Evolutionary conservation across 2,113 vertebrate species (phyloP).

Genomic region (Galeopterus variegatus): DNA sequence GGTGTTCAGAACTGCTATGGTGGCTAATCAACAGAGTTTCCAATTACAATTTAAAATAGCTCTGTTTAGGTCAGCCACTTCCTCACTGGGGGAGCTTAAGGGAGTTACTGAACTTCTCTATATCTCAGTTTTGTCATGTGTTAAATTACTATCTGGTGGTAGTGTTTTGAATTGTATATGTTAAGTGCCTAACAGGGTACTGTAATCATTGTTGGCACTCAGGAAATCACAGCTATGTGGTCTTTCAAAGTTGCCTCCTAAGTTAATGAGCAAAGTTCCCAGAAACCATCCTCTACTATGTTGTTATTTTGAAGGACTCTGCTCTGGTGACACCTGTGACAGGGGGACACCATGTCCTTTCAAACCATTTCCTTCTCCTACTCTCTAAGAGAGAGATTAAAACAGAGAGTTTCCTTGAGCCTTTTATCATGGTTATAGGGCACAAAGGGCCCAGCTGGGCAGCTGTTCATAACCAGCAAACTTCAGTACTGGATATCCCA

Average conservation of each 20-base stretch:
- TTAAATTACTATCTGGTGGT: constrained; percentile 2
- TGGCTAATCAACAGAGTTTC: neutral
- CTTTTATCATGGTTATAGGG: neutral
- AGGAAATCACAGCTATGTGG: neutral
- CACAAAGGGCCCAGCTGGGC: neutral
- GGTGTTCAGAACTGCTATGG: neutral
- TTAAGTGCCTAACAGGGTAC: neutral
- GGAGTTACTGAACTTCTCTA: neutral
- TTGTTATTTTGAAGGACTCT: neutral
- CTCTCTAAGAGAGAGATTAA: neutral
- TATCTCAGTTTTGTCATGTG: neutral
- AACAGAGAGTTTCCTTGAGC: neutral
- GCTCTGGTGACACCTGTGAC: neutral
- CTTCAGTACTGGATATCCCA: neutral
- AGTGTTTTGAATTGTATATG: neutral
- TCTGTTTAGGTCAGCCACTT: constrained; percentile 2
- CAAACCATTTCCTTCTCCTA: neutral
- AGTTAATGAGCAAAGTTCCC: neutral
- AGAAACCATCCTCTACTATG: neutral
- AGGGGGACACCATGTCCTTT: neutral
- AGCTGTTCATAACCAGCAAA: neutral
- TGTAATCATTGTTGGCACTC: neutral
- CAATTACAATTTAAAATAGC: neutral
- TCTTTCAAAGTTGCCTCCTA: neutral
- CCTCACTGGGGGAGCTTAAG: neutral